Percentiles rank a stretch among this genome's conserved stretches.
Conservation (phyloP, 2,113 vertebrate genomes). For the Mormoops blainvillei region DNA sequence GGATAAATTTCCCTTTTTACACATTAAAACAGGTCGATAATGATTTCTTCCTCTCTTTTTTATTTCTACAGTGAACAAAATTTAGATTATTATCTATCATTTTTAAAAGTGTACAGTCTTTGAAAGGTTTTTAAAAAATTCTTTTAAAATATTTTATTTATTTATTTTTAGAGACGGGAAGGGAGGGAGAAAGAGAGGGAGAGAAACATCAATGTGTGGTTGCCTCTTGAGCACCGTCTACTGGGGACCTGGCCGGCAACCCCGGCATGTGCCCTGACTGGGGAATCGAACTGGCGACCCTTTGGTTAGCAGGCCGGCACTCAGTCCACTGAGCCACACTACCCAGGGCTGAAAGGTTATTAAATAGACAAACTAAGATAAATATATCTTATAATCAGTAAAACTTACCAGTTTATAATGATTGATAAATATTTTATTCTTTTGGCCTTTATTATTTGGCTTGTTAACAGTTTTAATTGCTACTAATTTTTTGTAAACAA, state of each 20-base stretch:
- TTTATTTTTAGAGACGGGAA: too few species aligned
- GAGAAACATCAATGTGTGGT: too few species aligned
- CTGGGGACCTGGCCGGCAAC: too few species aligned
- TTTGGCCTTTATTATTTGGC: constrained; percentile 68
- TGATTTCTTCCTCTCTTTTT: constrained; percentile 17
- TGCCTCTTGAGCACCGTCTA: too few species aligned
- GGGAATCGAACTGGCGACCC: too few species aligned
- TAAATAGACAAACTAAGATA: constrained; percentile 68
- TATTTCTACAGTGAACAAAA: constrained; percentile 63
- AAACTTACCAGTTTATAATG: constrained; percentile 44
- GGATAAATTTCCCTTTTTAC: constrained; percentile 46
- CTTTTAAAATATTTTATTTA: too few species aligned
- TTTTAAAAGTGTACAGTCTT: constrained; percentile 65
- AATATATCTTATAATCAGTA: constrained; percentile 58
- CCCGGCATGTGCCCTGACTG: too few species aligned
- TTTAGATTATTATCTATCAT: constrained; percentile 68
- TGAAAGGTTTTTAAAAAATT: too few species aligned
- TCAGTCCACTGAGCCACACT: too few species aligned
- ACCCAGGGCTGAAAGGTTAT: constrained; percentile 71
- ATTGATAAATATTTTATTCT: constrained; percentile 49
- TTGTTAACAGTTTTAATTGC: constrained; percentile 72
- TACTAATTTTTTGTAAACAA: constrained; percentile 53
- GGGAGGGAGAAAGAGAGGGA: too few species aligned
- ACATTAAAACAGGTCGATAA: constrained; percentile 13
- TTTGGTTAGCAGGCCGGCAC: too few species aligned